Percentiles rank a stretch among this genome's conserved stretches.
Conservation (phyloP, 2,797 vertebrate genomes). For the Serranus cabrilla region DNA sequence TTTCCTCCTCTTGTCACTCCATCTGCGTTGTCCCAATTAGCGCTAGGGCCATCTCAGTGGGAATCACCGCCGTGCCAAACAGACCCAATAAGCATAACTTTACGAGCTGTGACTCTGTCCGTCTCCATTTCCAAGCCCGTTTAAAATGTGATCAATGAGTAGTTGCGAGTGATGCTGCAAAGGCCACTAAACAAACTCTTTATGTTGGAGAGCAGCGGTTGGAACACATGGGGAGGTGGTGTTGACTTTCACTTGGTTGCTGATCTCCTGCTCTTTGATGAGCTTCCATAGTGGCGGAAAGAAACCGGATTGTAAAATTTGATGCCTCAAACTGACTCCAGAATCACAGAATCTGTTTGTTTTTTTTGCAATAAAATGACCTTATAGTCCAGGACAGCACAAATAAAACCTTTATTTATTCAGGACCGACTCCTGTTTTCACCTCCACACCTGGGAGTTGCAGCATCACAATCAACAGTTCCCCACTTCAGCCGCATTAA, state of each 20-base stretch:
- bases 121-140: conserved; percentile 50
- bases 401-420: conserved; percentile 1
- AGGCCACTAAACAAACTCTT: conserved; percentile 55
- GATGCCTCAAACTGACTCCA: conserved; percentile 18
- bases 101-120: conserved; percentile 72
- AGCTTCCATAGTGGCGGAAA: conserved; percentile 22
- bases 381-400: not conserved
- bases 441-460: not conserved
- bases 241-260: conserved; percentile 23
- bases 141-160: conserved; percentile 60
- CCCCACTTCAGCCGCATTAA: not conserved
- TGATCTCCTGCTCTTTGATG: conserved; percentile 37
- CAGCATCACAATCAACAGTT: not conserved
- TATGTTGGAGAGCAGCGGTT: conserved; percentile 27
- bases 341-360: not conserved
- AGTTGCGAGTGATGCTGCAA: conserved; percentile 48
- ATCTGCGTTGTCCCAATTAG: conserved; percentile 55
- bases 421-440: not conserved
- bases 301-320: conserved; percentile 12
- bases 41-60: conserved; percentile 53
- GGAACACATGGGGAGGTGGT: conserved; percentile 11
- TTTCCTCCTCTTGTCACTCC: not conserved
- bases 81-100: conserved; percentile 55
- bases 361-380: not conserved
- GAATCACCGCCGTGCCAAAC: conserved; percentile 58